Evolutionary conservation across 2,888 invertebrate species (phyloP), one percentile per base, ranked within the genome.

Genomic region (Allacma fusca): DNA sequence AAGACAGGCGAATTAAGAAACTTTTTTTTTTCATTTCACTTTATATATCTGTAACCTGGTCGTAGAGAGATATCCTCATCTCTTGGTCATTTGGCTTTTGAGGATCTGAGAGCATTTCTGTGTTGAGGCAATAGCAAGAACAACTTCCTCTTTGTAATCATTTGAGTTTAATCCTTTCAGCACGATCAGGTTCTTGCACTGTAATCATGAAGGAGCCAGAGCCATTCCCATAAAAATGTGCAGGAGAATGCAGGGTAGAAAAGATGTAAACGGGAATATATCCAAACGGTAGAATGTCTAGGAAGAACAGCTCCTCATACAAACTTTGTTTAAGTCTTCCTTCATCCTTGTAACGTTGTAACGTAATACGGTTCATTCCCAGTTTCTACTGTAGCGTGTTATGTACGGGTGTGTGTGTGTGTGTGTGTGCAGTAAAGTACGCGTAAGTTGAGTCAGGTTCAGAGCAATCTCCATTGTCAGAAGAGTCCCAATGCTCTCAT

Each of bases 111-210:
- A n/a, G 62, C 13, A 62, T 13, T 13, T 62, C 24, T 62, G 24
- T 62, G 13, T 57, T 21, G 62, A 23, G 26, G 26, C 24, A 23
- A 62, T 23, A 24, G 62, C 62, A 12, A 62, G 23, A 26, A 26
- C 62, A 62, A 26, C 62, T 62, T 62, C 62, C 62, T 62, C 24
- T 62, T 62, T 57, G 57, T n/a, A 24, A 62, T 62, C 23, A 62
- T 62, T 62, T 62, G 62, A 62, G 50, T 65, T 65, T 65, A 72
- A 72, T 72, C 72, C 73, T 64, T 74, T 74, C 73, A 74, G 57
- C 72, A 74, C 73, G 73, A 65, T 74, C 73, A 74, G 73, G 73
- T 71, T 71, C 44, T 71, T 71, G 71, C 29, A 71, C 71, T 57
- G 71, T 71, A 71, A 71, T 71, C 71, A 71, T 71, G 29, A 57